Base-by-base conservation (phyloP, 1,140 invertebrate genomes). In the Bombus sylvicola region DNA sequence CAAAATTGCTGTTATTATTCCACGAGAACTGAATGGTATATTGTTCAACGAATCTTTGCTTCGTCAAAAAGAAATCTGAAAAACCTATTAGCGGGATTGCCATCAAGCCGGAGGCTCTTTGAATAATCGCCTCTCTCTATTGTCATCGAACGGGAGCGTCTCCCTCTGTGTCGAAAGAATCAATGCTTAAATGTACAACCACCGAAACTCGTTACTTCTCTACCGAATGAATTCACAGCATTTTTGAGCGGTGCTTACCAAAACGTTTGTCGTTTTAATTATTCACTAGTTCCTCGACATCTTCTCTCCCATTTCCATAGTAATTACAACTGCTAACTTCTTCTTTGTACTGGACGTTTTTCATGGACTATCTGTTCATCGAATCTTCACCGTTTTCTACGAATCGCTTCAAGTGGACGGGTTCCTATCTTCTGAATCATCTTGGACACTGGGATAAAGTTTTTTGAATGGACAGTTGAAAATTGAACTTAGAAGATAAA, bases 181-280 rank as follows among this genome's bases (percentile, higher is more conserved):
- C 71, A 82, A 88, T 87, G 86, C 73, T 62, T 87, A 83, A 87
- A 88, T 87, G 84, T 85, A 87, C 57, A 59, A n/a, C n/a, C 18
- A 47, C 34, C 66, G 64, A 87, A 79, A n/a, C 28, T 78, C 87
- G 37, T 47, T 64, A 53, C 64, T 81, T 71, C 76, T 87, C 73
- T 37, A 37, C 81, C 69, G 85, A 57, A 80, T 47, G 75, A 43
- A 53, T 41, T 64, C 75, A 18, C 62, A 41, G 68, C n/a, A 39
- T 81, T 87, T 77, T 79, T 84, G 43, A 62, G 69, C 85, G 81
- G 6, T 62, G 73, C 59, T 72, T 88, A 87, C 71, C n/a, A 57
- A 66, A 64, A 47, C 73, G 77, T 81, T 87, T 80, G 53, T 41
- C 81, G 76, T 53, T 87, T 89, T 85, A 87, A 87, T 89, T 89